Base-by-base conservation (phyloP, 2,888 invertebrate species). In the Drosophila algonquin region DNA sequence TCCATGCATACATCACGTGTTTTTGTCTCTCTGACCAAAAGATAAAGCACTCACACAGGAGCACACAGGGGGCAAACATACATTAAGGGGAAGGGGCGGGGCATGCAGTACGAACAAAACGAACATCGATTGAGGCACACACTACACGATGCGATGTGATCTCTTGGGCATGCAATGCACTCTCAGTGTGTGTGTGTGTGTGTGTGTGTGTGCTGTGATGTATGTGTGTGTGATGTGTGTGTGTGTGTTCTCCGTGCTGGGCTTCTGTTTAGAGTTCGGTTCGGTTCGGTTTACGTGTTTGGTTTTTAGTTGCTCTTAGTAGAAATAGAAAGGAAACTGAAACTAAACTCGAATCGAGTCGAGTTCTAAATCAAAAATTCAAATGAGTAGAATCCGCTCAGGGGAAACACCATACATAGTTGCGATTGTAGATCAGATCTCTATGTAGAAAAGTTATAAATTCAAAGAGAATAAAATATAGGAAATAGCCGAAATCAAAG, bases 261-360 rank as follows among this genome's bases (percentile, higher is more conserved):
- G 51, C 44, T 75, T 48, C 44, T 76, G 63, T 76, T 62, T 65
- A 77, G 63, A 75, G 68, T 69, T 68, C 63, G 40, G 76, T 57
- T 67, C 60, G 73, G 68, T 52, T 64, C 63, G 73, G 83, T 87
- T 83, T 81, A 87, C 64, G 82, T 87, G 86, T 82, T 76, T 57
- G 65, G 56, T 73, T 74, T 85, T 83, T 86, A 83, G 73, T 88
- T 83, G 83, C 83, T 88, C 83, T 83, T 77, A 75, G 65, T 59
- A 73, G 47, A 21, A 21, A 21, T 21, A 21, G 21, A 65, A 81
- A 72, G 32, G 24, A 76, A 82, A 76, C 55, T 14, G 45, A 73
- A 74, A 59, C 69, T 55, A 68, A 75, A 21, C 21, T 21, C 21
- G 21, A 21, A 56, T 62, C 60, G 51, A 45, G 63, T 35, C 46